phyloP scores from a whole-genome alignment of 2,797 vertebrate species.

The Tachyglossus aculeatus region DNA sequence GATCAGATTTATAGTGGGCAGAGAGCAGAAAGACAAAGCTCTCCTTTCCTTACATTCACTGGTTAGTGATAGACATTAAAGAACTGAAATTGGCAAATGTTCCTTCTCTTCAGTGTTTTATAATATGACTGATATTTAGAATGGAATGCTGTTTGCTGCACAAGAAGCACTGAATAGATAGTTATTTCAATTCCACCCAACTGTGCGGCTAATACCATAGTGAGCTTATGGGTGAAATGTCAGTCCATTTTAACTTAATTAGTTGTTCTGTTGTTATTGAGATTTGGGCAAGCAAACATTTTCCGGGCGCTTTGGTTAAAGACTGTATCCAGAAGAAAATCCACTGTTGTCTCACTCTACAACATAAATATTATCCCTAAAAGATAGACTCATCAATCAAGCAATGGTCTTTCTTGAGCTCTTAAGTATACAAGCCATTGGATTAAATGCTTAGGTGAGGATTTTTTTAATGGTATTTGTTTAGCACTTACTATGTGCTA shows the following conservation, averaged over 20 bases:
- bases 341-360: neutral
- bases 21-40: constrained; percentile 18
- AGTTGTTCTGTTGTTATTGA: constrained; percentile 9
- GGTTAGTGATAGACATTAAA: constrained; percentile 24
- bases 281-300: neutral
- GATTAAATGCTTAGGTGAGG: too few relatives aligned
- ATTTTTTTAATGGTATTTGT: too few relatives aligned
- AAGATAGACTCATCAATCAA: neutral
- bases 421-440: too few relatives aligned
- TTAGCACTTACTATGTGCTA: too few relatives aligned
- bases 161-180: constrained; percentile 41
- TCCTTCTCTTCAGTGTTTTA: constrained; percentile 18
- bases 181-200: constrained; percentile 38
- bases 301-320: neutral
- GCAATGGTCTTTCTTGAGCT: too few relatives aligned
- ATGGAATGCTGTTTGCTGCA: constrained; percentile 42
- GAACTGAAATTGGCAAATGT: constrained; percentile 26
- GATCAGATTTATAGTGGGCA: too few relatives aligned
- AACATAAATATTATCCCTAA: neutral
- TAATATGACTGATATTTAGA: constrained; percentile 21
- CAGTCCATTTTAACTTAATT: constrained; percentile 33
- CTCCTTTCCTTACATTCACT: neutral
- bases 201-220: constrained; percentile 29
- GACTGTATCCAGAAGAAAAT: neutral
- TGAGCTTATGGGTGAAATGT: constrained; percentile 22